phyloP scores from a whole-genome alignment of 2,797 vertebrate species.

The Eupleurogrammus muticus region DNA sequence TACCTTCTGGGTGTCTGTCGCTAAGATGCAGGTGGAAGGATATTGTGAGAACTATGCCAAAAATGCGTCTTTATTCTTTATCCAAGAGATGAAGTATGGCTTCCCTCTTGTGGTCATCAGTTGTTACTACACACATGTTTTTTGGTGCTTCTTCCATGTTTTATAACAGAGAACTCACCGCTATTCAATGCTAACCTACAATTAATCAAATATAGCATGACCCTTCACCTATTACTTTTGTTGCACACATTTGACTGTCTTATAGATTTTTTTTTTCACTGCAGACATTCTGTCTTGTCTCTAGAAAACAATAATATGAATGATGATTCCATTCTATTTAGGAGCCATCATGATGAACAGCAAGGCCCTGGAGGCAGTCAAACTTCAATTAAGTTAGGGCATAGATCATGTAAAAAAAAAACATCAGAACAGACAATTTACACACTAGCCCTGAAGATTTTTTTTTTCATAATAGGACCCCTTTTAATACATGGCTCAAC shows the following conservation, averaged over 20 bases:
- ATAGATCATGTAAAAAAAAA: too few relatives aligned
- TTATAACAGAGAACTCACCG: not conserved
- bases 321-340: not conserved
- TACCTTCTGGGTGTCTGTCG: too few relatives aligned
- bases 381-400: not conserved
- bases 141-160: not conserved
- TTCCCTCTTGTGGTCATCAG: constrained; percentile 55
- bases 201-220: too few relatives aligned
- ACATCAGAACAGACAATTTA: too few relatives aligned
- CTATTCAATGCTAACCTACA: not conserved
- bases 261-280: not conserved
- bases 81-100: constrained; percentile 18
- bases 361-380: not conserved
- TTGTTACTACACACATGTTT: not conserved
- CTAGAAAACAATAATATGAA: not conserved
- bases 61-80: not conserved
- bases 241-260: not conserved
- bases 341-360: not conserved
- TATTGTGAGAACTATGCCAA: not conserved
- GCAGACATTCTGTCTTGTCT: too few relatives aligned
- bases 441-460: too few relatives aligned
- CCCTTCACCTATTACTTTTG: too few relatives aligned
- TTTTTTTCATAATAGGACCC: too few relatives aligned
- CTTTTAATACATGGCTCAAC: too few relatives aligned
- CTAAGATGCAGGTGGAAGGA: too few relatives aligned